phyloP scores from a whole-genome alignment of 2,113 vertebrate species.

The Cyanocitta stelleri region DNA sequence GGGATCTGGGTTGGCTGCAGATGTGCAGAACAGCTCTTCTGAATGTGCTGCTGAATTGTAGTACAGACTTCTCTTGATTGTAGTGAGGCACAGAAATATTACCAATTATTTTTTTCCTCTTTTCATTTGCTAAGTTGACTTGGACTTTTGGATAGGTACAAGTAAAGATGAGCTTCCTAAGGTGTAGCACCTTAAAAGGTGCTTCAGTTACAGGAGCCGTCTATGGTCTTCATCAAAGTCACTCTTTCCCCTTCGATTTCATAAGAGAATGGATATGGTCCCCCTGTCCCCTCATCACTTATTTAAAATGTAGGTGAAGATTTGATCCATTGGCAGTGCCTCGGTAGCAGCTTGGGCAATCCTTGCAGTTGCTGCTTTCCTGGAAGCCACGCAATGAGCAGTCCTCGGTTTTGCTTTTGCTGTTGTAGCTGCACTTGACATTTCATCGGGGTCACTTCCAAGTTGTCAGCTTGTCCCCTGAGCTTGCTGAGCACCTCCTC shows the following conservation, averaged over 20 bases:
- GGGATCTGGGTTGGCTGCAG: background rate
- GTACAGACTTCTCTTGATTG: background rate
- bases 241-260: background rate
- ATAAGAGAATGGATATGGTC: background rate
- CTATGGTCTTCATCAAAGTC: background rate
- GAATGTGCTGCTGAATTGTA: background rate
- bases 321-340: background rate
- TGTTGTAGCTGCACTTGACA: background rate
- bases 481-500: background rate
- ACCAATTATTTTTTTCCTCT: background rate
- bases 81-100: background rate
- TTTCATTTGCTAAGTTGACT: background rate
- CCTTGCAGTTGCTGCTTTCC: background rate
- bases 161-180: background rate
- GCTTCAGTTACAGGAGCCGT: background rate
- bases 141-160: background rate
- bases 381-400: accelerated
- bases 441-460: background rate
- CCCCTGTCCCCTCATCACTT: background rate
- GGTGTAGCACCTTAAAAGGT: background rate
- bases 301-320: background rate
- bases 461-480: background rate
- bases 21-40: background rate
- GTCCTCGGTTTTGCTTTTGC: background rate
- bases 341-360: accelerated